Conservation (phyloP, 2,113 vertebrate genomes). For the Platichthys flesus region DNA sequence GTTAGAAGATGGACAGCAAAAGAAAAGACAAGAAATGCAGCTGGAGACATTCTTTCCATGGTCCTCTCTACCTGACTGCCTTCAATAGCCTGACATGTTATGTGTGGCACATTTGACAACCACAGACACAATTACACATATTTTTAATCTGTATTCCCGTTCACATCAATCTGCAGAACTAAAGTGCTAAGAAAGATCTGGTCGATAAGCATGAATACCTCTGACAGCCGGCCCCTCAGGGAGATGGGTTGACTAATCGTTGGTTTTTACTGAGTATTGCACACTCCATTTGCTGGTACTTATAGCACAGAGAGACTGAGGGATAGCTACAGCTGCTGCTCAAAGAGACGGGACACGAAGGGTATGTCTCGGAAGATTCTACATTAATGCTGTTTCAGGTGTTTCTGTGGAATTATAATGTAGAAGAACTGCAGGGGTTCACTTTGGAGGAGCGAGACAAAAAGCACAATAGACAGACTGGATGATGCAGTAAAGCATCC, state of each 20-base stretch:
- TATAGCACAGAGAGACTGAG: slow-evolving; percentile 45
- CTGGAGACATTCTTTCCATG: neutral
- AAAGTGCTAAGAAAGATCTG: slow-evolving; percentile 33
- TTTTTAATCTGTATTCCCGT: slow-evolving; percentile 19
- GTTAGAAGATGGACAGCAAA: neutral
- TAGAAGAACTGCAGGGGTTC: slow-evolving; percentile 47
- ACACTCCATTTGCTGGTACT: slow-evolving; percentile 67
- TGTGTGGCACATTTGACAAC: slow-evolving; percentile 7
- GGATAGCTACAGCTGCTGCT: slow-evolving; percentile 42
- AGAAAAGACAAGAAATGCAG: slow-evolving; percentile 8
- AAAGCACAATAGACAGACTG: slow-evolving; percentile 21
- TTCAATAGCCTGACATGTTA: slow-evolving; percentile 10
- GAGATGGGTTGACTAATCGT: slow-evolving; percentile 71
- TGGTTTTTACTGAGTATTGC: slow-evolving; percentile 70
- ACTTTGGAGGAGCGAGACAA: slow-evolving; percentile 9
- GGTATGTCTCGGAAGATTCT: slow-evolving; percentile 55
- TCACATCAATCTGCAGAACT: slow-evolving; percentile 4
- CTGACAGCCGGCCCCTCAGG: slow-evolving; percentile 47
- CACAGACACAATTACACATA: slow-evolving; percentile 2
- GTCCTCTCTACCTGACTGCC: neutral
- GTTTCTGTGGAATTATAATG: slow-evolving; percentile 41
- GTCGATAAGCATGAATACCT: slow-evolving; percentile 50
- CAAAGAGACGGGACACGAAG: slow-evolving; percentile 33
- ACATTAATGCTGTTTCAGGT: slow-evolving; percentile 61
- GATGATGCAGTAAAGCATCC: slow-evolving; percentile 9